Conservation (phyloP, 2,797 vertebrate genomes). For the Chelidonichthys spinosus region DNA sequence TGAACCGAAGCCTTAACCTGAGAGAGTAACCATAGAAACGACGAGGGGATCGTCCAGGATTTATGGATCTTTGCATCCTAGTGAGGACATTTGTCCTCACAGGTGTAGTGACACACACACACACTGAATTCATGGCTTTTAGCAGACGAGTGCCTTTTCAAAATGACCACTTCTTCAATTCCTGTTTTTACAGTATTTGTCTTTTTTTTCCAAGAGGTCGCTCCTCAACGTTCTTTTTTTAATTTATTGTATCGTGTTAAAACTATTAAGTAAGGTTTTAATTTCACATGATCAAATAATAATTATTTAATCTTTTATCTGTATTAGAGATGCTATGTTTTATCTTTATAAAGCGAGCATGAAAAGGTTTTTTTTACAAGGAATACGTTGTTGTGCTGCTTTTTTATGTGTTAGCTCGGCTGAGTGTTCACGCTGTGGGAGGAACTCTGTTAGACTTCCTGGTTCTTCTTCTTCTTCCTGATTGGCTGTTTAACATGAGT, state of each 20-base stretch:
- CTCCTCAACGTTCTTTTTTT: slow-evolving; percentile 55
- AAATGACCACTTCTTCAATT: slow-evolving; percentile 91
- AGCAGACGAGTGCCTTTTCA: slow-evolving; percentile 97
- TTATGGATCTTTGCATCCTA: slow-evolving; percentile 29
- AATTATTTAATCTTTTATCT: slow-evolving; percentile 77
- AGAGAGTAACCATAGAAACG: slow-evolving; percentile 42
- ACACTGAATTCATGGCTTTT: slow-evolving; percentile 85
- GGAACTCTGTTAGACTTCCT: slow-evolving; percentile 26
- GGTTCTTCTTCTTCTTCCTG: slow-evolving; percentile 11
- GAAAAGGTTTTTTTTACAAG: slow-evolving; percentile 35
- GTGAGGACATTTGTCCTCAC: slow-evolving; percentile 53
- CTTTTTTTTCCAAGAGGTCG: slow-evolving; percentile 77
- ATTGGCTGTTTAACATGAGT: slow-evolving; percentile 57
- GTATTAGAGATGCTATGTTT: slow-evolving; percentile 68
- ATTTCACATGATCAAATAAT: slow-evolving; percentile 77
- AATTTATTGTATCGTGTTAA: slow-evolving; percentile 74
- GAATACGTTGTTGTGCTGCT: slow-evolving; percentile 70
- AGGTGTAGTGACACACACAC: slow-evolving; percentile 68
- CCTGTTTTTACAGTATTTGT: slow-evolving; percentile 73
- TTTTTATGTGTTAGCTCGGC: slow-evolving; percentile 56
- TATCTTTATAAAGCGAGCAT: slow-evolving; percentile 63
- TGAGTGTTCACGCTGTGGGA: slow-evolving; percentile 58
- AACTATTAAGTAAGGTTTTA: slow-evolving; percentile 65
- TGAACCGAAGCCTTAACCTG: slow-evolving; percentile 65
- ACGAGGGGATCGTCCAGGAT: slow-evolving; percentile 30